Percentiles rank a stretch among this genome's conserved stretches.
These are phyloP conservation scores for Peromyscus californicus DNA, from an alignment of 2,113 vertebrate genomes.

Conservation along the genomic window DNA sequence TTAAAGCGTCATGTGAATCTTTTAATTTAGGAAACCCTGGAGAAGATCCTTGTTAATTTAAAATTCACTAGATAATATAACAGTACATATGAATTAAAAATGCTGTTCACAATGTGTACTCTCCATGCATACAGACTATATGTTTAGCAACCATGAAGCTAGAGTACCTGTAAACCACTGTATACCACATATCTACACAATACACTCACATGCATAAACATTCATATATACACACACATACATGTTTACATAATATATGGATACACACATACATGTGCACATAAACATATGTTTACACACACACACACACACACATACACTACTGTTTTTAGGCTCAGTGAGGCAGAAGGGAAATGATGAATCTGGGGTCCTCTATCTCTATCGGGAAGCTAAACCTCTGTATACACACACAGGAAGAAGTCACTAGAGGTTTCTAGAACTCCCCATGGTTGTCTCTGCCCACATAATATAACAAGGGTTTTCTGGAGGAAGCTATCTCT, in stretches of 20 bases:
- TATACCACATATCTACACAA: not conserved
- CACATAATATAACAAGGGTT: not conserved
- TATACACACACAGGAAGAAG: not conserved
- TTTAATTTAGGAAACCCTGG: constrained; percentile 59
- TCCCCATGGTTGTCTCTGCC: not conserved
- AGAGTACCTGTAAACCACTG: not conserved
- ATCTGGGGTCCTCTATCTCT: not conserved
- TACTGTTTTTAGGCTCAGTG: not conserved
- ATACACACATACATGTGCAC: not conserved
- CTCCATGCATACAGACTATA: not conserved
- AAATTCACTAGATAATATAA: constrained; percentile 56
- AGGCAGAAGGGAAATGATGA: not conserved
- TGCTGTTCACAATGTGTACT: not conserved
- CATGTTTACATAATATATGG: not conserved
- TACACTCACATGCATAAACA: not conserved
- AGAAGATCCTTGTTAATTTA: constrained; percentile 58
- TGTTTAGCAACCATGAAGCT: not conserved
- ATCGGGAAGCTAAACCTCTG: not conserved
- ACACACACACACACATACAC: not conserved
- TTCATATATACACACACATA: not conserved
- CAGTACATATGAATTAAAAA: constrained; percentile 47
- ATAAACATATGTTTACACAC: not conserved
- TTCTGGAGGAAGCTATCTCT: not conserved
- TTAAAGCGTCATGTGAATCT: constrained; percentile 56
- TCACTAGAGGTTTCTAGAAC: constrained; percentile 23